phyloP scores from a whole-genome alignment of 2,888 invertebrate species.

The Herminia tarsipennalis region DNA sequence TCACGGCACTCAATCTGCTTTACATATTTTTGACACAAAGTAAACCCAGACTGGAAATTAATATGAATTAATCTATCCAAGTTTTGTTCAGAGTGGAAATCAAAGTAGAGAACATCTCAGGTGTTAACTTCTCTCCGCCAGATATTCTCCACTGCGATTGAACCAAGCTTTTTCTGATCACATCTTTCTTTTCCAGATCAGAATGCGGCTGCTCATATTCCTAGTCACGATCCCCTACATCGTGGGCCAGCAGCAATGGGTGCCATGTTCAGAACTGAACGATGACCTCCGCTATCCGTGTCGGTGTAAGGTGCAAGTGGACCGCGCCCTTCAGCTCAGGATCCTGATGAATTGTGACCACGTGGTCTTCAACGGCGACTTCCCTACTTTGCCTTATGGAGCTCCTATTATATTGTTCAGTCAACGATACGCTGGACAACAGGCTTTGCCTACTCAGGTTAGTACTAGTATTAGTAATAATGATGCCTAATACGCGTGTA shows the following conservation, averaged over 20 bases:
- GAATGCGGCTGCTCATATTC: conserved; percentile 69
- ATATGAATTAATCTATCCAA: too few relatives aligned
- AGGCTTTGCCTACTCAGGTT: conserved; percentile 92
- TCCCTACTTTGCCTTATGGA: conserved; percentile 90
- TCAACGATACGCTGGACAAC: conserved; percentile 92
- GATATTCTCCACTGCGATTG: too few relatives aligned
- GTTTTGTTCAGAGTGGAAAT: too few relatives aligned
- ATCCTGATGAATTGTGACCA: conserved; percentile 93
- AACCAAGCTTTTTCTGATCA: too few relatives aligned
- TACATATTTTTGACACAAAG: too few relatives aligned
- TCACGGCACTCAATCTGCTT: too few relatives aligned
- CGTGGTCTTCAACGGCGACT: conserved; percentile 92
- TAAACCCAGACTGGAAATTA: too few relatives aligned
- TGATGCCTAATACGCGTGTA: too few relatives aligned
- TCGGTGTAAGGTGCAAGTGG: conserved; percentile 82
- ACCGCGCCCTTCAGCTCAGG: conserved; percentile 73
- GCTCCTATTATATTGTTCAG: conserved; percentile 93
- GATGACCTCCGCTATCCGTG: conserved; percentile 92
- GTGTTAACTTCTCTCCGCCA: too few relatives aligned
- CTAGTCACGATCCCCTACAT: conserved; percentile 60
- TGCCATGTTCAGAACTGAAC: conserved; percentile 91
- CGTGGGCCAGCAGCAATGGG: conserved; percentile 82
- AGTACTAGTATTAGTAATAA: too few relatives aligned
- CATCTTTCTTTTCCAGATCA: conserved; percentile 52
- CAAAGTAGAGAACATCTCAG: too few relatives aligned